Base-by-base conservation (phyloP, 2,797 vertebrate genomes). In the Pseudocheirus occidentalis region DNA sequence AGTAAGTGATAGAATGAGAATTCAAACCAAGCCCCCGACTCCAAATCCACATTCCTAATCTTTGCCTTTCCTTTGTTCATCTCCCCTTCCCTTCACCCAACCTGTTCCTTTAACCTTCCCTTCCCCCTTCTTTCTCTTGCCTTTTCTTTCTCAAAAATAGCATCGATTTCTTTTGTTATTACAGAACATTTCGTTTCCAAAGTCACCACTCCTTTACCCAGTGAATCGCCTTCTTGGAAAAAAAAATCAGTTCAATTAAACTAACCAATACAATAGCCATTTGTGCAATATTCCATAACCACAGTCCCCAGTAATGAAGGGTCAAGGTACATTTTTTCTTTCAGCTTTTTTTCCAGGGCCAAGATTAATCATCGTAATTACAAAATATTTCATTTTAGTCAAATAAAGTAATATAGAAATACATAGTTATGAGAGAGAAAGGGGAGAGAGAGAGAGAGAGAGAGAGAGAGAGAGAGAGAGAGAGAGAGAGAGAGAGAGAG, bases 361-460 rank as follows among this genome's bases (percentile, higher is more conserved):
- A 66, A 66, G 14, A 66, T n/a, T 59, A 29, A 27, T 59, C 34
- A 66, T n/a, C 18, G n/a, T 66, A 66, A n/a, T 66, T n/a, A n/a
- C 62, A 66, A n/a, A 66, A 66, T n/a, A n/a, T 66, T 66, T 66
- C 16, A 2, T n/a, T 66, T 10, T 5, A 18, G 34, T 16, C 34
- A 66, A 53, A 18, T 66, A 66, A 66, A 66, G 13, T 18, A 66
- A 66, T 31, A 66, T n/a, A n/a, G 34, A 0, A 66, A 66, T n/a
- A n/a, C 62, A n/a, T 16, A n/a, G 34, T 18, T 66, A 31, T n/a
- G 14, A 66, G 59, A n/a, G 4, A 13, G 57, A 9, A 3, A 28
- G 7, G 10, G 4, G 3, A 31, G 7, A 11, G 1, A 0, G 5
- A 58, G 6, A 9, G 9, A 9, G 27, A 58, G 55, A 9, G 53